Base-by-base conservation (phyloP, 2,888 invertebrate species). In the Cylloceria caligata region DNA sequence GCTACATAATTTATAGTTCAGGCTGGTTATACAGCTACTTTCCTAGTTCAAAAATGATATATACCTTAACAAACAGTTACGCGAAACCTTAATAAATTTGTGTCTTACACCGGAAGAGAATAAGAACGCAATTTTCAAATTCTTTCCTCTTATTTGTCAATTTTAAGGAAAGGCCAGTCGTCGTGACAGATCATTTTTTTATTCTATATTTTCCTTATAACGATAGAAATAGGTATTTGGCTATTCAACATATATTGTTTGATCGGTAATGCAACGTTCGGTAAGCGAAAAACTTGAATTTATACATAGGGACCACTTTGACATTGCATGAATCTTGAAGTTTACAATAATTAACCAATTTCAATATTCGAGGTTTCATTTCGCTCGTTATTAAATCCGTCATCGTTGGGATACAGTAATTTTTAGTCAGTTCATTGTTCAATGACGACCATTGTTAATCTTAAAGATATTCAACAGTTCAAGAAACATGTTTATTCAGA, bases 11-110 rank as follows among this genome's bases (percentile, higher is more conserved):
- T 73, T 45, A n/a, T 27, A 16, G 55, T 30, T 6, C 55, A 27
- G 16, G 0, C 55, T 30, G 55, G 55, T 57, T 57, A 57, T 30
- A 30, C n/a, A 57, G n/a, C 55, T 30, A 57, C 30, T 57, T n/a
- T 6, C 55, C n/a, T 30, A 5, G 13, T 30, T 30, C 27, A n/a
- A 1, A 27, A 27, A 57, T 57, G 1, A 57, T 57, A 2, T 21
- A 52, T 52, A 11, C 24, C 52, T 4, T 6, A 5, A 6, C 19
- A 19, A 47, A 47, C 19, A 6, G 19, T 19, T 19, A 9, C 47
- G 47, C 6, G 47, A 47, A 47, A 47, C 2, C 7, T 47, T 47
- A 5, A 47, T 19, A 47, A 47, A 47, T 19, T 47, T 47, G 19
- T 1, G 19, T 6, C 16, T 2, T 6, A 6, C 47, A 47, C 5